Conservation (phyloP, 1,140 invertebrate genomes). For the Psilanteris sp. region DNA sequence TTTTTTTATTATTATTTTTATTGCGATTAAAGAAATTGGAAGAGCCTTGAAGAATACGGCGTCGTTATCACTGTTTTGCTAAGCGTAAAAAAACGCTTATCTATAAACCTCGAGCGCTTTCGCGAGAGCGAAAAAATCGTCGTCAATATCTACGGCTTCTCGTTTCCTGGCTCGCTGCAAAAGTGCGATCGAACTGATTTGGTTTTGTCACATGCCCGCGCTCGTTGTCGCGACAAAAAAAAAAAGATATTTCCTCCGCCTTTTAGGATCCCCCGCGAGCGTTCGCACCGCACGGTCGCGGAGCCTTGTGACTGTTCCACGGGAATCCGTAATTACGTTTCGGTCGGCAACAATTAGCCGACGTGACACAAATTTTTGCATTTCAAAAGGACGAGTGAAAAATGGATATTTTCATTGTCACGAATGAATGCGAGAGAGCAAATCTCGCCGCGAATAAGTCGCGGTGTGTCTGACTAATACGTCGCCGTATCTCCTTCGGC, state of each 20-base stretch:
- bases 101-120: slow-evolving; percentile 61
- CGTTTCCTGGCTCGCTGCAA: slow-evolving; percentile 3
- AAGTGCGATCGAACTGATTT: too few relatives aligned
- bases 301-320: too few relatives aligned
- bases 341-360: slow-evolving; percentile 36
- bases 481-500: slow-evolving; percentile 36
- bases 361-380: slow-evolving; percentile 53
- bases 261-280: too few relatives aligned
- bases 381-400: slow-evolving; percentile 52
- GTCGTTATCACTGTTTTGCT: slow-evolving; percentile 63
- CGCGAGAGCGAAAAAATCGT: slow-evolving; percentile 52
- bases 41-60: slow-evolving; percentile 56
- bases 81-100: slow-evolving; percentile 63
- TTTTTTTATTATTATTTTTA: too few relatives aligned
- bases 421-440: slow-evolving; percentile 34
- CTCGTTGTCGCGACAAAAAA: too few relatives aligned
- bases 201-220: too few relatives aligned
- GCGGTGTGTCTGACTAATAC: slow-evolving; percentile 48
- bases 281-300: background rate
- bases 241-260: too few relatives aligned
- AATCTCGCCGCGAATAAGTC: slow-evolving; percentile 24
- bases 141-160: slow-evolving; percentile 43
- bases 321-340: slow-evolving; percentile 34
- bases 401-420: slow-evolving; percentile 55
- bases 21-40: slow-evolving; percentile 59